Percentiles rank a stretch among this genome's conserved stretches.
phyloP scores from a whole-genome alignment of 2,888 invertebrate species.

The Tipula vernalis region DNA sequence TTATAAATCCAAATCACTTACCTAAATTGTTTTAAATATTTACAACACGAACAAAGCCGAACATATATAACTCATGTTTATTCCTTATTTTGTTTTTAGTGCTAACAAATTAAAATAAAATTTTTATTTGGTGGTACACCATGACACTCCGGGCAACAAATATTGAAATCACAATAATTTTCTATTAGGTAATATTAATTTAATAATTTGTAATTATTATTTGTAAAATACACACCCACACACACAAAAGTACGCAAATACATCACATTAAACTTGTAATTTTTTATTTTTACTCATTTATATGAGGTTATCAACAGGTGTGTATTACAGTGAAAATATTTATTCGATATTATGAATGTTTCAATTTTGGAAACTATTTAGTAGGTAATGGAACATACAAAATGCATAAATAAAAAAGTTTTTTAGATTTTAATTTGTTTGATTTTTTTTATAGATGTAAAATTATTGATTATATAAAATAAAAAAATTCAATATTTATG shows the following conservation, averaged over 20 bases:
- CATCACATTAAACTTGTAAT: neutral
- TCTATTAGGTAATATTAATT: neutral
- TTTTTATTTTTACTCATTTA: neutral
- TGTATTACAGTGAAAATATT: neutral
- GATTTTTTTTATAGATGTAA: neutral
- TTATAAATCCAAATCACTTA: neutral
- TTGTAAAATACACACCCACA: neutral
- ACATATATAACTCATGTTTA: neutral
- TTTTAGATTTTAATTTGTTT: neutral
- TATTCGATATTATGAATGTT: neutral
- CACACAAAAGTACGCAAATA: neutral
- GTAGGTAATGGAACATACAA: neutral
- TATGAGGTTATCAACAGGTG: neutral
- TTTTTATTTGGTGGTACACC: neutral
- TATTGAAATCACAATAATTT: neutral
- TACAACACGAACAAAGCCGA: neutral
- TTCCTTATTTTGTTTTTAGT: neutral
- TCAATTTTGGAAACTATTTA: neutral
- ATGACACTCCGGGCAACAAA: neutral
- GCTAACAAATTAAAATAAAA: neutral
- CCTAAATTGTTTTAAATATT: neutral
- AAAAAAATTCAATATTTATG: neutral
- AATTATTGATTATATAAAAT: neutral
- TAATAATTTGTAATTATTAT: neutral
- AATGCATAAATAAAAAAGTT: neutral